phyloP scores from a whole-genome alignment of 2,888 invertebrate genomes.

The Brenthis ino region DNA sequence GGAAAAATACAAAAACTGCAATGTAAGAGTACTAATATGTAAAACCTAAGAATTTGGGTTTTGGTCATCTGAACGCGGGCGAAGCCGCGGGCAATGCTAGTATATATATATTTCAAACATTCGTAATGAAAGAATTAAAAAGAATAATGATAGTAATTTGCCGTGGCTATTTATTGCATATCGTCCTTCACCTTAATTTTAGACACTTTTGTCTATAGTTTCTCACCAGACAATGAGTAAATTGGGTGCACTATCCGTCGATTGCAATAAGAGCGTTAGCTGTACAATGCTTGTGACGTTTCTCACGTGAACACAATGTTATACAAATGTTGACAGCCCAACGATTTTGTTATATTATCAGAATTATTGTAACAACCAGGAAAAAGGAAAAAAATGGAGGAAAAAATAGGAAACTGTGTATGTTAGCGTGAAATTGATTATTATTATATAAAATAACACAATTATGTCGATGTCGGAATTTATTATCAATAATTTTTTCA shows the following conservation, averaged over 20 bases:
- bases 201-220: constrained; percentile 41
- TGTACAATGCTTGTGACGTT: constrained; percentile 20
- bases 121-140: constrained; percentile 2
- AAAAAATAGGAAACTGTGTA: background rate
- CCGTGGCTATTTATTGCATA: constrained; percentile 20
- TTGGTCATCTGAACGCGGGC: too few species aligned
- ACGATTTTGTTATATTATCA: constrained; percentile 4
- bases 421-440: constrained; percentile 13
- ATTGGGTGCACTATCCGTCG: constrained; percentile 42
- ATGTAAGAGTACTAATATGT: too few species aligned
- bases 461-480: background rate
- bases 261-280: constrained; percentile 27
- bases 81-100: too few species aligned
- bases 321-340: background rate
- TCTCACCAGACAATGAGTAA: constrained; percentile 49
- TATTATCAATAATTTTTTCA: background rate
- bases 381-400: constrained; percentile 1
- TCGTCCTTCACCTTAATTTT: constrained; percentile 66
- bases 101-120: constrained; percentile 3
- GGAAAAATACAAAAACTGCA: too few species aligned
- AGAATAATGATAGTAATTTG: constrained; percentile 23
- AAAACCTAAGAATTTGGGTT: too few species aligned
- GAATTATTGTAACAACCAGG: constrained; percentile 16
- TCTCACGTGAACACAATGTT: constrained; percentile 14
- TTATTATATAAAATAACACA: constrained; percentile 10